Evolutionary conservation across 2,888 invertebrate species (phyloP).

Genomic region (Drosophila peninsularis): DNA sequence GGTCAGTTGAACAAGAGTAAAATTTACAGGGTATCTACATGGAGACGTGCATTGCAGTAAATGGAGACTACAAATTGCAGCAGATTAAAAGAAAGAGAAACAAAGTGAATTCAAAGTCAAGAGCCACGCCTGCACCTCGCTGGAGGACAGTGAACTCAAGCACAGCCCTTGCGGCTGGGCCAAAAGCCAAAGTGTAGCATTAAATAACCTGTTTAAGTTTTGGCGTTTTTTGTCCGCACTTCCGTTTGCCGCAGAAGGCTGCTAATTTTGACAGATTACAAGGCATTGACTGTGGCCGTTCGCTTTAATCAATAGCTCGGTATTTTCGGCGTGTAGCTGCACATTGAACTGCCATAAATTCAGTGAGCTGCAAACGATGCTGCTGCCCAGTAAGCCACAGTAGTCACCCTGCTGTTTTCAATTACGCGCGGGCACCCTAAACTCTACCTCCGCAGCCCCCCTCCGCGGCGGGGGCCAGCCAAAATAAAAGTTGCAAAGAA

Average conservation of each 20-base stretch:
- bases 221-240: constrained; percentile 62
- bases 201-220: constrained; percentile 73
- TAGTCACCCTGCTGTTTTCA: constrained; percentile 75
- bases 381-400: constrained; percentile 25
- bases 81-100: constrained; percentile 15
- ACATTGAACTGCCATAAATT: constrained; percentile 65
- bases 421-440: constrained; percentile 49
- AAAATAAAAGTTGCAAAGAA: constrained; percentile 46
- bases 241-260: constrained; percentile 62
- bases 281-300: constrained; percentile 53
- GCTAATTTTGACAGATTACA: constrained; percentile 80
- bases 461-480: neutral
- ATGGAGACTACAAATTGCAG: constrained; percentile 41
- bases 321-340: constrained; percentile 23
- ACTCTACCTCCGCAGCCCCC: neutral
- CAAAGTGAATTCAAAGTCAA: constrained; percentile 53
- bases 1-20: neutral
- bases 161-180: constrained; percentile 12
- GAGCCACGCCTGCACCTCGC: constrained; percentile 49
- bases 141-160: constrained; percentile 61
- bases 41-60: constrained; percentile 28
- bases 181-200: constrained; percentile 44
- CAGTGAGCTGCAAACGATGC: constrained; percentile 25
- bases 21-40: constrained; percentile 18
- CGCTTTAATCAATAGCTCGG: constrained; percentile 68